Evolutionary conservation across 2,797 vertebrate genomes (phyloP).

Genomic region (Protonibea diacanthus): DNA sequence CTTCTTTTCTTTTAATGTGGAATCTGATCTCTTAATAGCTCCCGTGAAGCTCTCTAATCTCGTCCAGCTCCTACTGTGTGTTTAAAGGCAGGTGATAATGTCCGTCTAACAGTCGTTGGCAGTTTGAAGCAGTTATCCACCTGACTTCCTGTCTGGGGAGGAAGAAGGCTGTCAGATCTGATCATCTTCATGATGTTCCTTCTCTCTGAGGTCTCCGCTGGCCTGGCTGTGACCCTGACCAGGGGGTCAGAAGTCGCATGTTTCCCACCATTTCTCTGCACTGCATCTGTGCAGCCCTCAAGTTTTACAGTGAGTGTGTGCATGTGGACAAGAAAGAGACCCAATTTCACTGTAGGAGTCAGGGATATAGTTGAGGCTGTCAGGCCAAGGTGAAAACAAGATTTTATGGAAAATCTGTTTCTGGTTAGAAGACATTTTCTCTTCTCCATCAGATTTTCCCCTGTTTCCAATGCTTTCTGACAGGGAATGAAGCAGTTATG

Average conservation of each 20-base stretch:
- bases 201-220: slow-evolving; percentile 62
- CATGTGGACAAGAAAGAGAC: slow-evolving; percentile 52
- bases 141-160: slow-evolving; percentile 71
- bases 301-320: slow-evolving; percentile 65
- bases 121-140: slow-evolving; percentile 59
- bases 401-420: slow-evolving; percentile 78
- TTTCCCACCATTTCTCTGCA: slow-evolving; percentile 69
- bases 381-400: slow-evolving; percentile 62
- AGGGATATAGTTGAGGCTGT: slow-evolving; percentile 40
- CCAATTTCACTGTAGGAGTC: slow-evolving; percentile 59
- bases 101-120: slow-evolving; percentile 31
- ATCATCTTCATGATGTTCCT: slow-evolving; percentile 58
- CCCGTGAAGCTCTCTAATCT: slow-evolving; percentile 52
- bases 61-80: slow-evolving; percentile 54
- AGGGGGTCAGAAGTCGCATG: slow-evolving; percentile 65
- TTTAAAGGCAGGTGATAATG: slow-evolving; percentile 68
- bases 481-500: slow-evolving; percentile 58
- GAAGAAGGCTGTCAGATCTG: slow-evolving; percentile 66
- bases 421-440: slow-evolving; percentile 64
- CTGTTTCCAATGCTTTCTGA: slow-evolving; percentile 45
- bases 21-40: slow-evolving; percentile 57
- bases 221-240: slow-evolving; percentile 58
- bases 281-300: slow-evolving; percentile 37
- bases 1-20: slow-evolving; percentile 27
- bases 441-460: slow-evolving; percentile 11